Percentiles rank a stretch among this genome's conserved stretches.
Conservation (phyloP, 2,113 vertebrate genomes). For the Nothoprocta pentlandii region DNA sequence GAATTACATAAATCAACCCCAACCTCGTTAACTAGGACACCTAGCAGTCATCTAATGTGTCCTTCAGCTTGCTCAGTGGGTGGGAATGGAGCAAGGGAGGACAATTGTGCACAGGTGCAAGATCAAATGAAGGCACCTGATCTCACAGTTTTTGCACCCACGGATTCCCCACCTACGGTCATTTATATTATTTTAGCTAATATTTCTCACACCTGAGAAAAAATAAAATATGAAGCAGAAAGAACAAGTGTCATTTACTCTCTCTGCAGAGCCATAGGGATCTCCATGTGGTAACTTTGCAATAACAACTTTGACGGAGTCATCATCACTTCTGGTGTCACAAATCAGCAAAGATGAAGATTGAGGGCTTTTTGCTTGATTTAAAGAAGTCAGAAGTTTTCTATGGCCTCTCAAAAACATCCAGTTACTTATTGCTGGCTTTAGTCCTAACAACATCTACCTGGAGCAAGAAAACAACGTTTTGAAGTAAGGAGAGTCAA, state of each 20-base stretch:
- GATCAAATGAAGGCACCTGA: neutral
- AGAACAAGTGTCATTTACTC: neutral
- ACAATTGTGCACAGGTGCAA: neutral
- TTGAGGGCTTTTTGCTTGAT: neutral
- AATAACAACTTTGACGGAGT: neutral
- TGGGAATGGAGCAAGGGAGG: neutral
- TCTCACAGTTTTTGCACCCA: neutral
- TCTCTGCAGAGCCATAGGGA: neutral
- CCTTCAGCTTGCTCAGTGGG: neutral
- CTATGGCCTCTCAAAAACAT: neutral
- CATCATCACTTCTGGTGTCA: neutral
- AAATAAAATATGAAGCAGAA: fast-evolving
- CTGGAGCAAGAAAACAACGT: neutral
- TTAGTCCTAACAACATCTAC: no score
- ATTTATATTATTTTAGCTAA: neutral
- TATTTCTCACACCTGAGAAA: neutral
- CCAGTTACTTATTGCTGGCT: neutral
- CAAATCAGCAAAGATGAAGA: neutral
- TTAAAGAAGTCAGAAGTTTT: neutral
- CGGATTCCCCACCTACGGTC: neutral
- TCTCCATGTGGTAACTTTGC: no score
- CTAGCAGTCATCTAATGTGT: no score
- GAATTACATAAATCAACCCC: neutral
- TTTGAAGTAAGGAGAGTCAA: neutral
- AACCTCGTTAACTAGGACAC: neutral